phyloP scores from a whole-genome alignment of 2,888 invertebrate genomes.

The Nycteola revayana region DNA sequence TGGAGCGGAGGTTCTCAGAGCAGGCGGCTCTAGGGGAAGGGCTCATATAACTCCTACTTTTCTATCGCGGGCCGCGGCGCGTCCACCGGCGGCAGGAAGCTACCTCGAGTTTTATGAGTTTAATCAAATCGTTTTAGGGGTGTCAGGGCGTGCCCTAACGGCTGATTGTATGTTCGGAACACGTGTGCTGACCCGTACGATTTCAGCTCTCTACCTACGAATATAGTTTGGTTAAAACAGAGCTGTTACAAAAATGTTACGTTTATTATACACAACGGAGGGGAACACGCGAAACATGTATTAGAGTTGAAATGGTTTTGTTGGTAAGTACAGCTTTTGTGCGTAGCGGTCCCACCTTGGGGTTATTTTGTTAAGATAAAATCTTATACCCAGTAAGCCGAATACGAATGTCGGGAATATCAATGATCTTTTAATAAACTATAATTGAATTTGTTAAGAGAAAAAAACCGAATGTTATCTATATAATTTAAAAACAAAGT shows the following conservation, averaged over 20 bases:
- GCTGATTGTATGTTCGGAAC: slow-evolving; percentile 64
- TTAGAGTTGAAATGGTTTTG: slow-evolving; percentile 48
- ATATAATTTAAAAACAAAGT: too few relatives aligned
- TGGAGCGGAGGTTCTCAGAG: slow-evolving; percentile 44
- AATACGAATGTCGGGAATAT: too few relatives aligned
- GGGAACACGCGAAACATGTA: slow-evolving; percentile 55
- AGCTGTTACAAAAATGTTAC: slow-evolving; percentile 49
- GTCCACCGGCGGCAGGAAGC: slow-evolving; percentile 38
- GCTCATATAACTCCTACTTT: slow-evolving; percentile 58
- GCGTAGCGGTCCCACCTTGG: slow-evolving; percentile 38
- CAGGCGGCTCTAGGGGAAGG: slow-evolving; percentile 53
- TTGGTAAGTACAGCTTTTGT: slow-evolving; percentile 39
- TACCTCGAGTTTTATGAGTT: slow-evolving; percentile 72
- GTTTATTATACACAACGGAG: slow-evolving; percentile 45
- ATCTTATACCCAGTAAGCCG: slow-evolving; percentile 28
- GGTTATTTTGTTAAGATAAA: slow-evolving; percentile 41
- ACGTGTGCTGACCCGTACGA: slow-evolving; percentile 61
- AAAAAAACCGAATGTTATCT: too few relatives aligned
- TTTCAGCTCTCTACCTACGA: slow-evolving; percentile 40
- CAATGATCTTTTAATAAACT: too few relatives aligned
- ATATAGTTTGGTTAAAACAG: slow-evolving; percentile 42
- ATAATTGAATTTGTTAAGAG: too few relatives aligned
- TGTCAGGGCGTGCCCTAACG: slow-evolving; percentile 63
- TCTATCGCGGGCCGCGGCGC: slow-evolving; percentile 37
- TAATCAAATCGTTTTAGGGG: slow-evolving; percentile 75